phyloP scores from a whole-genome alignment of 1,140 invertebrate species.

The Oncopodura yosiiana region DNA sequence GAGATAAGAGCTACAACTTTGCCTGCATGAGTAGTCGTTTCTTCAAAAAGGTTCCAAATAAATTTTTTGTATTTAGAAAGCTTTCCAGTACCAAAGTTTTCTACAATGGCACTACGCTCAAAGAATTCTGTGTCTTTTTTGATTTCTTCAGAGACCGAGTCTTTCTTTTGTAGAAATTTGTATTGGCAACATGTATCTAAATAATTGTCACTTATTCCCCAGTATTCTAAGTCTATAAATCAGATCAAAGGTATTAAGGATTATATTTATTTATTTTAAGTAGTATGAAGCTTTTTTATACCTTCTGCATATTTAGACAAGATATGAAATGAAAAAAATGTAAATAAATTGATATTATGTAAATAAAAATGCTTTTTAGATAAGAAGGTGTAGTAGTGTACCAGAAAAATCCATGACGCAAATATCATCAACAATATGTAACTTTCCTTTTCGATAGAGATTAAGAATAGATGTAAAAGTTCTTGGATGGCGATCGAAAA shows the following conservation, averaged over 20 bases:
- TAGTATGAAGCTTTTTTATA: too few species aligned
- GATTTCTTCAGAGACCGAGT: conserved; percentile 10
- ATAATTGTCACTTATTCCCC: conserved; percentile 9
- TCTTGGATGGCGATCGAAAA: conserved; percentile 1
- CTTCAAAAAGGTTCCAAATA: conserved; percentile 26
- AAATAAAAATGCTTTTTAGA: too few species aligned
- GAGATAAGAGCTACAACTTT: conserved; percentile 24
- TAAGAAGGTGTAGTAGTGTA: too few species aligned
- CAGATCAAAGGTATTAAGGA: neutral
- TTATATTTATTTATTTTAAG: neutral
- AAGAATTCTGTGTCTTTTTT: conserved; percentile 22
- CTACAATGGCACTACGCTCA: neutral
- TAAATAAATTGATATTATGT: too few species aligned
- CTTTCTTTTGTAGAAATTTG: conserved; percentile 16
- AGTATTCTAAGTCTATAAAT: conserved; percentile 11
- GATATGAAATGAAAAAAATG: too few species aligned
- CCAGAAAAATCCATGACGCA: conserved; percentile 13
- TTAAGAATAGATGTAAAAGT: conserved; percentile 1
- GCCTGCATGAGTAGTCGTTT: conserved; percentile 3
- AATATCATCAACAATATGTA: conserved; percentile 3
- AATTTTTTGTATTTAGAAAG: conserved; percentile 6
- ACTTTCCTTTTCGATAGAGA: conserved; percentile 1
- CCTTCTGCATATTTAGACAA: too few species aligned
- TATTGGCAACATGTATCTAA: conserved; percentile 11
- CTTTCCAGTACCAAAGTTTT: conserved; percentile 12